Conservation (phyloP, 2,113 vertebrate genomes). For the Erythrocercus mccallii region DNA sequence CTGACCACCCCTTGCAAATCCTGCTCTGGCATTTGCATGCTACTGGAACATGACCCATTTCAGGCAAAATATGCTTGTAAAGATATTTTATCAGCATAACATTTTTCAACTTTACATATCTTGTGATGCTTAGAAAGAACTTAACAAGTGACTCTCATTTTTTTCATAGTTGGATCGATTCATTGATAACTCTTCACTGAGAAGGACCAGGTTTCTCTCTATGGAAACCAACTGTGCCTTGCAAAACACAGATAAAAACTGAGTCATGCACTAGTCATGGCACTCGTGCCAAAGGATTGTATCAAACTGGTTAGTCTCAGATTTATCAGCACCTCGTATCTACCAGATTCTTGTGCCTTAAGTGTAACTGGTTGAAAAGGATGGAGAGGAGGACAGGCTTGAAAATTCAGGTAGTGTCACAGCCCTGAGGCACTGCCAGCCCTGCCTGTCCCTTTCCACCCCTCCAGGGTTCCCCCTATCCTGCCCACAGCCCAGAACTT, state of each 20-base stretch:
- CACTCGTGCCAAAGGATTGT: rapidly evolving
- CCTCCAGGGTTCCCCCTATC: rapidly evolving
- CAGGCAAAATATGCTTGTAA: neutral
- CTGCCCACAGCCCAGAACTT: neutral
- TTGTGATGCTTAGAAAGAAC: neutral
- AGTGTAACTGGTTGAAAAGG: neutral
- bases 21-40: neutral
- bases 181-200: neutral
- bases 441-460: neutral
- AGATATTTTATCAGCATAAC: neutral
- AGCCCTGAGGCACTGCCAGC: neutral
- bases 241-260: neutral
- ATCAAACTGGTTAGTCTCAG: neutral
- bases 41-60: neutral
- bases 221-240: neutral
- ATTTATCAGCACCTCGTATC: neutral
- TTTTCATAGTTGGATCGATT: neutral
- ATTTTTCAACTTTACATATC: neutral
- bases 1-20: neutral
- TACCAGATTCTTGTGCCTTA: neutral
- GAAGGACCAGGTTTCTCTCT: neutral
- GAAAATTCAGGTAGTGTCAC: neutral
- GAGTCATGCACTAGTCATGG: too few relatives aligned
- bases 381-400: neutral
- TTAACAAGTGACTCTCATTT: neutral